phyloP scores from a whole-genome alignment of 2,797 vertebrate species.

The Sebastes iracundus region DNA sequence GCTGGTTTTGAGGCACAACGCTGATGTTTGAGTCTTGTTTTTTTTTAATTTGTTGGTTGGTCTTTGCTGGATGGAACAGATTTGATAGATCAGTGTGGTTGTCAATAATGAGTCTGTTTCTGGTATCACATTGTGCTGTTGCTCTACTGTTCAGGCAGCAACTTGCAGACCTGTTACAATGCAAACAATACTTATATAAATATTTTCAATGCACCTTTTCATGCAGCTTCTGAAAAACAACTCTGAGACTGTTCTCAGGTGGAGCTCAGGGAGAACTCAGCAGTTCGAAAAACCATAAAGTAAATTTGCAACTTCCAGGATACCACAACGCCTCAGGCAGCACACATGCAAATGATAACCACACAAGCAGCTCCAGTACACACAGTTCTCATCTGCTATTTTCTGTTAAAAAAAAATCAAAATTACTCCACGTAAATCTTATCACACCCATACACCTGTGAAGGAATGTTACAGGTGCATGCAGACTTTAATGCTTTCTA shows the following conservation, averaged over 20 bases:
- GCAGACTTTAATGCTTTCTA: background rate
- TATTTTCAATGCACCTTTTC: background rate
- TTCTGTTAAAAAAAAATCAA: conserved; percentile 2
- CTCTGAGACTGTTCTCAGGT: background rate
- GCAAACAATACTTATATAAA: background rate
- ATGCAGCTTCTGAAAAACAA: background rate
- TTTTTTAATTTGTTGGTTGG: conserved; percentile 1
- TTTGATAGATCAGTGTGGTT: background rate
- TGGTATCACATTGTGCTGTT: background rate
- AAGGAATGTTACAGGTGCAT: conserved; percentile 31
- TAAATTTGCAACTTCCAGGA: conserved; percentile 9
- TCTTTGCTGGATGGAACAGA: conserved; percentile 15
- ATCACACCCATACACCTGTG: background rate
- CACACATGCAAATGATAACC: conserved; percentile 49
- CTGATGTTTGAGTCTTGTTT: conserved; percentile 36
- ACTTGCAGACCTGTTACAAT: background rate
- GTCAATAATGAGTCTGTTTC: background rate
- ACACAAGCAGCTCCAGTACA: background rate
- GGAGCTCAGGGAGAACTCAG: background rate
- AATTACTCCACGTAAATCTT: background rate
- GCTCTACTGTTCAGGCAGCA: background rate
- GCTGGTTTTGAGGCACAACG: background rate
- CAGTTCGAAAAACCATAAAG: background rate
- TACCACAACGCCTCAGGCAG: conserved; percentile 13
- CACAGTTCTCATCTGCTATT: background rate